phyloP scores from a whole-genome alignment of 92 coral and sea anemone genomes.

The Pocillopora meandrina region DNA sequence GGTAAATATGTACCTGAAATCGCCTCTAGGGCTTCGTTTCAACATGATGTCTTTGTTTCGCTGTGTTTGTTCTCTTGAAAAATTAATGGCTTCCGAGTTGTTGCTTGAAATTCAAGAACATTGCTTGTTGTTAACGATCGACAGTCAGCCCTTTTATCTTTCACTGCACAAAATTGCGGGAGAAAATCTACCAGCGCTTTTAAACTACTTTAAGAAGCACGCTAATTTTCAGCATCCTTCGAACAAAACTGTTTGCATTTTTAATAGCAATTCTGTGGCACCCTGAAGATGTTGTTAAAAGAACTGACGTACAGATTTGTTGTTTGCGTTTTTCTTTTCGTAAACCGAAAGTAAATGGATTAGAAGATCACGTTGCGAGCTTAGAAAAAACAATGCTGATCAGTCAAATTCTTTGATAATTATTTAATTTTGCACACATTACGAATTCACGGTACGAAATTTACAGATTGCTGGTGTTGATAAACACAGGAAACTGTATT shows the following conservation, averaged over 20 bases:
- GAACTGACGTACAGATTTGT: background rate
- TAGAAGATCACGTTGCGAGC: background rate
- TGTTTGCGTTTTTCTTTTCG: background rate
- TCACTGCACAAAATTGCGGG: background rate
- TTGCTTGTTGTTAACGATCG: background rate
- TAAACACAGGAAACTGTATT: constrained; percentile 33
- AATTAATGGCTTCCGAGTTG: constrained; percentile 31
- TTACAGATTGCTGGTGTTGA: constrained; percentile 8
- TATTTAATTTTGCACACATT: constrained; percentile 18
- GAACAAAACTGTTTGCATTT: constrained; percentile 36
- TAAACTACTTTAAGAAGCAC: constrained; percentile 6
- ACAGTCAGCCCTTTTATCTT: background rate
- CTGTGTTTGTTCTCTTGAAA: constrained; percentile 21
- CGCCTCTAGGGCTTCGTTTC: background rate
- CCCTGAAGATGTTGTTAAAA: constrained; percentile 2
- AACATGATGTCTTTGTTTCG: constrained; percentile 7
- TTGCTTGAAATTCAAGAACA: constrained; percentile 13
- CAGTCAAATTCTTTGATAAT: background rate
- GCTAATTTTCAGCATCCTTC: background rate
- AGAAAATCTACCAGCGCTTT: background rate
- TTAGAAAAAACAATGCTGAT: constrained; percentile 1
- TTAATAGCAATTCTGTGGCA: constrained; percentile 15
- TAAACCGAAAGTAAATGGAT: too few relatives aligned
- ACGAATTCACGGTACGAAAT: constrained; percentile 3
- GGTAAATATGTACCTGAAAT: background rate